Evolutionary conservation across 2,797 vertebrate species (phyloP).

Genomic region (Sebastes diploproa): DNA sequence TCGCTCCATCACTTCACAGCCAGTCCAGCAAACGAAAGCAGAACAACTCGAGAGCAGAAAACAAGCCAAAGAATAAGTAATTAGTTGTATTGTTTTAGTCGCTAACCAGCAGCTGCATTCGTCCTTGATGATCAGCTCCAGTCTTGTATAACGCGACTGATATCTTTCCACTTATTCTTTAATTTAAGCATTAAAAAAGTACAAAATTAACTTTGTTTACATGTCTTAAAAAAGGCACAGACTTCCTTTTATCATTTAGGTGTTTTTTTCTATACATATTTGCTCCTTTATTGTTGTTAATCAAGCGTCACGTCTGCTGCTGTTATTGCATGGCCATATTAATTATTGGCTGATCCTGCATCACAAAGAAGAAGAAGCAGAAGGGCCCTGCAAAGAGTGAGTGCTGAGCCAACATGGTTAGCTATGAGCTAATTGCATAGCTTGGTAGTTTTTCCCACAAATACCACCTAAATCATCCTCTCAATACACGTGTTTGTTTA

Average conservation of each 20-base stretch:
- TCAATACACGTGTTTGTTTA: fast-evolving
- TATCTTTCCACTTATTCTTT: constrained; percentile 24
- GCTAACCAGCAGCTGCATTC: neutral
- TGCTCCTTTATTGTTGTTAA: neutral
- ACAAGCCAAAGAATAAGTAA: neutral
- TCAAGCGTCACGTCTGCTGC: constrained; percentile 14
- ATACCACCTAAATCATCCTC: too few relatives aligned
- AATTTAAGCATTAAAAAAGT: neutral
- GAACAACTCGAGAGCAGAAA: neutral
- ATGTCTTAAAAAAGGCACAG: fast-evolving
- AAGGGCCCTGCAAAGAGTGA: constrained; percentile 60
- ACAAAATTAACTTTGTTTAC: neutral
- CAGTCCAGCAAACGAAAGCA: constrained; percentile 18
- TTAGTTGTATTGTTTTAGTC: neutral
- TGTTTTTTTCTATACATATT: neutral
- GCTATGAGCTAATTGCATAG: constrained; percentile 57
- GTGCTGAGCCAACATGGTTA: constrained; percentile 68
- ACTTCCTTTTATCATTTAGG: fast-evolving
- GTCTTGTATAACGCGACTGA: constrained; percentile 11
- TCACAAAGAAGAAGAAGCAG: constrained; percentile 82
- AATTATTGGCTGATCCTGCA: constrained; percentile 80
- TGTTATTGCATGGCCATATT: constrained; percentile 72
- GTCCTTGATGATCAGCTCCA: constrained; percentile 28
- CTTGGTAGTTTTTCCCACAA: neutral
- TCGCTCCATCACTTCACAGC: constrained; percentile 57